A percentile compares a stretch with the other conserved stretches of the same genome.
Evolutionary conservation across 2,113 vertebrate species (phyloP).

Genomic region (Eleginops maclovinus): DNA sequence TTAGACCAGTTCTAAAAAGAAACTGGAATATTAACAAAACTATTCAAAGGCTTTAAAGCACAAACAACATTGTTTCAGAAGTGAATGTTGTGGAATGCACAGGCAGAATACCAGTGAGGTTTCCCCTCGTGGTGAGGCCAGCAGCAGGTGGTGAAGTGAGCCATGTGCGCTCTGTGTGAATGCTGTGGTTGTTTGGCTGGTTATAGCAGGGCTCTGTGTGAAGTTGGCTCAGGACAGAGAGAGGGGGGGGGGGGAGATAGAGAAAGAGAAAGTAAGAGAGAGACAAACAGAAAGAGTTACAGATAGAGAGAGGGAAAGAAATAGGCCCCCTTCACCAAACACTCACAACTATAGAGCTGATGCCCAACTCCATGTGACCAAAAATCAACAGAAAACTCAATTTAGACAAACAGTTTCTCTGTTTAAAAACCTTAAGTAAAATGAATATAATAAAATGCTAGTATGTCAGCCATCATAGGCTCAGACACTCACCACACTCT

Average conservation of each 20-base stretch:
- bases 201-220: constrained; percentile 79
- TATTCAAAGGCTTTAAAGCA: not conserved
- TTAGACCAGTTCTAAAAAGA: not conserved
- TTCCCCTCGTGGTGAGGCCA: constrained; percentile 63
- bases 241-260: not conserved
- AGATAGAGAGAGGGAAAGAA: constrained; percentile 20
- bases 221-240: constrained; percentile 60
- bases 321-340: constrained; percentile 30
- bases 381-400: constrained; percentile 24
- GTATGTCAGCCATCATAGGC: not conserved
- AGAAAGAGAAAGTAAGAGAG: not conserved
- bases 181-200: constrained; percentile 76
- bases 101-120: constrained; percentile 62
- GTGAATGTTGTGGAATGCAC: constrained; percentile 29
- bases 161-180: constrained; percentile 76
- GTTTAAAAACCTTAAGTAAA: not conserved
- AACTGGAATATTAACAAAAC: not conserved
- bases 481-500: not conserved
- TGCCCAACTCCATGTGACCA: constrained; percentile 38
- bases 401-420: not conserved
- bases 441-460: not conserved
- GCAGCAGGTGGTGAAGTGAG: constrained; percentile 74
- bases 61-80: constrained; percentile 27
- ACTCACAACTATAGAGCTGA: constrained; percentile 46
- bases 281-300: not conserved